Evolutionary conservation across 2,113 vertebrate genomes (phyloP), one percentile per base, ranked within the genome.

Genomic region (Gallinago paraguaiae): DNA sequence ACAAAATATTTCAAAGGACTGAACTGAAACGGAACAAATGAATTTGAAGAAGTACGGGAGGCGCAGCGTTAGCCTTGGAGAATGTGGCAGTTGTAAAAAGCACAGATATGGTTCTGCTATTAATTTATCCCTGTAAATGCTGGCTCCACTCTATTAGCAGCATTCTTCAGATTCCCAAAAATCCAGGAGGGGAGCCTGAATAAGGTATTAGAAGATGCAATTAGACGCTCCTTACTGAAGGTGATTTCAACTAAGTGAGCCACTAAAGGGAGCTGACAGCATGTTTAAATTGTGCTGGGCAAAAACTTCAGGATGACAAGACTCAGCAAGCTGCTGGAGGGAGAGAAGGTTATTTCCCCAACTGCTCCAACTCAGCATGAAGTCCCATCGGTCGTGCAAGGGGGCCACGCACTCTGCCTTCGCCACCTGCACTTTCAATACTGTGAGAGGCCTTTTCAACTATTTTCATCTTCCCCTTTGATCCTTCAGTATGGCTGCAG

Each of bases 11-110:
- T 95, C 95, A 92, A 91, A 95, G 81, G 91, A 61, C 86, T 65
- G 61, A 82, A 85, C 83, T 82, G 78, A 75, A 95, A 95, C 3
- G 33, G 93, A 96, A 89, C 77, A 95, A 96, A 95, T 82, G n/a
- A 78, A 88, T 94, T 76, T 85, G 74, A 87, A 88, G 61, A 68
- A 79, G 72, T 43, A 65, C 1, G 3, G 69, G 91, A 92, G 91
- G 80, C 80, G 11, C 5, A 1, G 2, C 1, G 11, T 77, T 75
- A 82, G 88, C 48, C 57, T 81, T 53, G 31, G 74, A 95, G 83
- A 84, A 83, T 19, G 76, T 82, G 77, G 71, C 86, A 72, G 77
- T 61, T 87, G 72, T 65, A 54, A 86, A 84, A 94, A 81, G 69
- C 72, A 85, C n/a, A 63, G 86, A 74, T 70, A 63, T 7, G 31